These are phyloP conservation scores for Chloropsis hardwickii DNA, from an alignment of 2,113 vertebrate species.

Conservation along the genomic window DNA sequence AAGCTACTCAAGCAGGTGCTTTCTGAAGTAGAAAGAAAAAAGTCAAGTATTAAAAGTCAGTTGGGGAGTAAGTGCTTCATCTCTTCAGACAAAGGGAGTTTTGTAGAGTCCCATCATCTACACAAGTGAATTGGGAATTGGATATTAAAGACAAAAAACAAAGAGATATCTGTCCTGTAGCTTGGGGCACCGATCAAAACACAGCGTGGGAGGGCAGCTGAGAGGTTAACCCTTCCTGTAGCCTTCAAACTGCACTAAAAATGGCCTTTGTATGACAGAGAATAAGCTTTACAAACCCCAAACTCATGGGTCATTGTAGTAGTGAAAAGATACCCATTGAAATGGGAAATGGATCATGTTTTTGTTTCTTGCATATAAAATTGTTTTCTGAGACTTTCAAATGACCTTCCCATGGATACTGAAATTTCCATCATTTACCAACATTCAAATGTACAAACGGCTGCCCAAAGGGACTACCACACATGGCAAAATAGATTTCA, in stretches of 20 bases:
- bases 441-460: neutral
- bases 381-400: constrained; percentile 38
- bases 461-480: neutral
- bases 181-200: constrained; percentile 82
- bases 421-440: constrained; percentile 41
- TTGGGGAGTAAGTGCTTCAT: constrained; percentile 24
- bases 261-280: neutral
- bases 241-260: neutral
- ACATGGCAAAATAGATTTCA: neutral
- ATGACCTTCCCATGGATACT: constrained; percentile 15
- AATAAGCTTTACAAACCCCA: constrained; percentile 38
- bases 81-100: constrained; percentile 63
- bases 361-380: constrained; percentile 50
- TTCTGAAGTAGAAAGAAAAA: constrained; percentile 60
- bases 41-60: constrained; percentile 49
- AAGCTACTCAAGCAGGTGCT: constrained; percentile 47
- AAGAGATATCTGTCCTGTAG: constrained; percentile 68
- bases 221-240: constrained; percentile 57
- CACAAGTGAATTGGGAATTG: constrained; percentile 71
- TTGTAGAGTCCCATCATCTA: constrained; percentile 57
- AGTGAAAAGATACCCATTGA: constrained; percentile 34
- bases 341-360: constrained; percentile 2
- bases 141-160: constrained; percentile 79
- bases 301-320: neutral
- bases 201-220: constrained; percentile 69